A percentile compares a stretch with the other conserved stretches of the same genome.
Evolutionary conservation across 2,888 invertebrate species (phyloP).

Genomic region (Amphiduros pacificus): DNA sequence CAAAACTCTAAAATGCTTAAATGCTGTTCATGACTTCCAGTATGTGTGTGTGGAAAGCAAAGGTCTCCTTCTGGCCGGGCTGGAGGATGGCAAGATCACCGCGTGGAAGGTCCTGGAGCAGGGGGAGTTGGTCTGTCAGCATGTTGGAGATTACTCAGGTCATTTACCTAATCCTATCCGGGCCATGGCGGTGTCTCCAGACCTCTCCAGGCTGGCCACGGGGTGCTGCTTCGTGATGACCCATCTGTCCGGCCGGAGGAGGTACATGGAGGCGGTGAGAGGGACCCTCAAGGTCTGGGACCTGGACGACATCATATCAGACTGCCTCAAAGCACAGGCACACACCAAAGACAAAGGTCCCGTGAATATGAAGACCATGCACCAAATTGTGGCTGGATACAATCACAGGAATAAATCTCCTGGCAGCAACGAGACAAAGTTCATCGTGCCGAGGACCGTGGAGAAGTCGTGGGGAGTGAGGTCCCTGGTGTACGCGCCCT

Average conservation of each 20-base stretch:
- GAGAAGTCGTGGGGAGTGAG: slow-evolving; percentile 18
- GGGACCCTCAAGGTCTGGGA: slow-evolving; percentile 27
- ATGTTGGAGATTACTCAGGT: slow-evolving; percentile 12
- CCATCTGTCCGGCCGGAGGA: slow-evolving; percentile 11
- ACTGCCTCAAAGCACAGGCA: not conserved
- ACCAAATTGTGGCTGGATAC: slow-evolving; percentile 10
- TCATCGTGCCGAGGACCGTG: not conserved
- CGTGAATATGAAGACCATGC: slow-evolving; percentile 19
- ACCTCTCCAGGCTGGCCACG: slow-evolving; percentile 17
- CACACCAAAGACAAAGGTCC: slow-evolving; percentile 14
- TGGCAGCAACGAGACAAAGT: not conserved
- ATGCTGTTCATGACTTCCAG: slow-evolving; percentile 11
- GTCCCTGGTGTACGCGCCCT: slow-evolving; percentile 20
- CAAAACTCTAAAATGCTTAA: not conserved
- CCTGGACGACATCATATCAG: slow-evolving; percentile 1
- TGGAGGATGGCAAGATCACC: slow-evolving; percentile 17
- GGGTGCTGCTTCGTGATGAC: slow-evolving; percentile 27
- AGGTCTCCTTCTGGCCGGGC: slow-evolving; percentile 9
- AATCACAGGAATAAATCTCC: not conserved
- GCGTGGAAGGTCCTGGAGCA: slow-evolving; percentile 4
- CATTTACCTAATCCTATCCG: slow-evolving; percentile 26
- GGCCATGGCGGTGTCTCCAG: slow-evolving; percentile 19
- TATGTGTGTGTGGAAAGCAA: not conserved
- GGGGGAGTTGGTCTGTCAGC: not conserved
- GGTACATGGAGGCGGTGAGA: slow-evolving; percentile 1